A percentile compares a stretch with the other conserved stretches of the same genome.
Conservation (phyloP, 2,113 vertebrate genomes). For the Urocolius indicus region DNA sequence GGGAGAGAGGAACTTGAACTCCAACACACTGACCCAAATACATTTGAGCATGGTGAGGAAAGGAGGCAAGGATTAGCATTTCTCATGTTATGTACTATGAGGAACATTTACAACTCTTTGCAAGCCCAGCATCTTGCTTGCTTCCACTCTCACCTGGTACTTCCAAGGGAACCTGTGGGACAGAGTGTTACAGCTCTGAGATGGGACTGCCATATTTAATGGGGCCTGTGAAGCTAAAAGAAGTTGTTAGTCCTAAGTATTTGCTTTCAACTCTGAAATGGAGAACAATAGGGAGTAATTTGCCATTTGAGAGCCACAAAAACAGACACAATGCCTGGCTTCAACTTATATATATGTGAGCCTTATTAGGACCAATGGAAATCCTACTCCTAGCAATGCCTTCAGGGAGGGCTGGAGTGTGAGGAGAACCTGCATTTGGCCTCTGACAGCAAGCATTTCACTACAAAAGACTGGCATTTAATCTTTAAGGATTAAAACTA, state of each 20-base stretch:
- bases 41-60: neutral
- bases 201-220: neutral
- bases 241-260: neutral
- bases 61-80: neutral
- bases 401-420: neutral
- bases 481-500: neutral
- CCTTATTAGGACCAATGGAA: neutral
- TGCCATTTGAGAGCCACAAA: neutral
- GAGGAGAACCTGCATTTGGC: neutral
- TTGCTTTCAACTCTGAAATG: neutral
- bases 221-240: neutral
- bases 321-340: neutral
- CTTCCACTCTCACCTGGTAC: neutral
- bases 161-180: neutral
- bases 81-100: neutral
- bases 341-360: neutral
- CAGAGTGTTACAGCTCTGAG: neutral
- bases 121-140: neutral
- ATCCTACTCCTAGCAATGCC: neutral
- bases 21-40: neutral
- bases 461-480: neutral
- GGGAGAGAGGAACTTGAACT: neutral
- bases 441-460: neutral
- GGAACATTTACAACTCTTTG: neutral
- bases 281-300: neutral